Percentiles rank a stretch among this genome's conserved stretches.
phyloP scores from a whole-genome alignment of 1,140 invertebrate genomes.

The Artemia franciscana region DNA sequence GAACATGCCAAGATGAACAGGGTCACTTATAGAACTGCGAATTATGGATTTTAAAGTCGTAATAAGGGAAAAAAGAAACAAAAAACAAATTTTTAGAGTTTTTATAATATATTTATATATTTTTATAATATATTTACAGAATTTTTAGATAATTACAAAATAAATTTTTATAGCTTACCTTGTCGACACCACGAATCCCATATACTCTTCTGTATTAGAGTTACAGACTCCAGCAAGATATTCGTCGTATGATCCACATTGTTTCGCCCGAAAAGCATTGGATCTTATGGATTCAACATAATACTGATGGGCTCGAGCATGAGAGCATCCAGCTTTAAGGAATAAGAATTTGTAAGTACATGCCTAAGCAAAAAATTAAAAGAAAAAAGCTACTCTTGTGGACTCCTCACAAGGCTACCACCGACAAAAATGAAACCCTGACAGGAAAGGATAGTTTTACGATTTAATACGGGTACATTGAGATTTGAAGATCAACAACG shows the following conservation, averaged over 20 bases:
- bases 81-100: not conserved
- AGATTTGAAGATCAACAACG: no score
- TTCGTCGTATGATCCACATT: slow-evolving; percentile 22
- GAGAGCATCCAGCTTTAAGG: slow-evolving; percentile 27
- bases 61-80: not conserved
- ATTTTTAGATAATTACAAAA: not conserved
- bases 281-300: slow-evolving; percentile 46
- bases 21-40: not conserved
- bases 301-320: slow-evolving; percentile 36
- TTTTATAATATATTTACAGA: not conserved
- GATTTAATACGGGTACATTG: no score
- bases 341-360: no score
- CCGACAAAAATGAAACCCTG: no score
- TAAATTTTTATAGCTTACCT: not conserved
- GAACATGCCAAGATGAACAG: not conserved
- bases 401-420: no score
- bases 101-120: not conserved
- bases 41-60: not conserved
- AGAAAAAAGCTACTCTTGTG: no score
- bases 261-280: slow-evolving; percentile 42
- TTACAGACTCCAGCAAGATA: slow-evolving; percentile 1
- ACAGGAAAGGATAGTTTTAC: no score
- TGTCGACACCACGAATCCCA: slow-evolving; percentile 4
- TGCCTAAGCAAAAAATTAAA: no score
- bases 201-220: not conserved